Base-by-base conservation (phyloP, 2,113 vertebrate species). In the Varanus komodoensis region DNA sequence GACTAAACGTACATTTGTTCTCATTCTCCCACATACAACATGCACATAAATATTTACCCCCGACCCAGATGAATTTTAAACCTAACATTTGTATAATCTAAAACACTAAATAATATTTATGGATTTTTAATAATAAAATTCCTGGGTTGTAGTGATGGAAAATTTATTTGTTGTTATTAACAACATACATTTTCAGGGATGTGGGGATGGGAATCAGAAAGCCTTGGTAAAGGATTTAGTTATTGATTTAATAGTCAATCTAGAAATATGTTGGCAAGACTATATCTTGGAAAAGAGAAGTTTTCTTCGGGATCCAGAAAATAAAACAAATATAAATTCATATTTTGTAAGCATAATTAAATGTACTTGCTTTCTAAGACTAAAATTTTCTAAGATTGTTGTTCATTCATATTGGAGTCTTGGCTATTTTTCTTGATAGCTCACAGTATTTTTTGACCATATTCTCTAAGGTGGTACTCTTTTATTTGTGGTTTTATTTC, bases 181-280 rank as follows among this genome's bases (percentile, higher is more conserved):
- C 1, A 61, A 92, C 54, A 15, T 79, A 89, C 84, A 79, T 48
- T 52, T 84, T 92, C 87, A 82, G 74, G 82, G 87, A 48, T 9
- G 7, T 57, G 86, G 87, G 68, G 87, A 82, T 23, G 67, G 54
- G 68, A 34, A 86, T 17, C 27, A 44, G 4, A 17, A 87, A 29
- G 9, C 32, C 38, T 44, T 44, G 38, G 38, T 44, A 44, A 44
- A 44, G 38, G 38, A 61, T 73, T 54, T 27, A 75, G 8, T 69
- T 84, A 25, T 15, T 84, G 67, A 69, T 29, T 69, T 84, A 29
- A 50, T 84, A 48, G 64, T 69, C 48, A 87, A 74, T 34, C 19
- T 4, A 34, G 38, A 52, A 57, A n/a, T 82, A 82, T 54, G 54
- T n/a, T 44, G 38, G 38, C 23, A 44, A 84, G 34, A 67, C 6